Base-by-base conservation (phyloP, 2,113 vertebrate genomes). In the Triplophysa tibetana region DNA sequence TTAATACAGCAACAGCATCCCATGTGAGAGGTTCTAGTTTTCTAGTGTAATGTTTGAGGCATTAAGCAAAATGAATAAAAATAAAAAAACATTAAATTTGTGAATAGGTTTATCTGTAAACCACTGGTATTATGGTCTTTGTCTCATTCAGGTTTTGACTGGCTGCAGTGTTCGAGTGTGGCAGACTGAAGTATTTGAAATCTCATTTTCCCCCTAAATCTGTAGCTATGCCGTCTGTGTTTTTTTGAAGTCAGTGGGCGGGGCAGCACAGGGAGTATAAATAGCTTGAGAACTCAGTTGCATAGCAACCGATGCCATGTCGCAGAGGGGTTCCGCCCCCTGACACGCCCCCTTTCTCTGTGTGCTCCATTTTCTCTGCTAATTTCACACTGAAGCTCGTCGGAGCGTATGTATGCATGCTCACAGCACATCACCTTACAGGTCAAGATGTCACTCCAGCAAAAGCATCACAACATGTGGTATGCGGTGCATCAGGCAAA, bases 301-400 rank as follows among this genome's bases (percentile, higher is more conserved):
- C 93, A 89, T 92, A 91, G 93, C 93, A 93, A 94, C 93, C 84
- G 90, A 93, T 93, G 92, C 92, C 91, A 93, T 91, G 91, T 90
- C 89, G 87, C 88, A 62, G 91, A 91, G 91, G 89, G 89, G 90
- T 90, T 91, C 90, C 91, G 86, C 91, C 92, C 82, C 89, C 87
- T 67, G 79, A 90, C 93, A 93, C 92, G 92, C 93, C 93, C 90
- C 91, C 81, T 83, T 92, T 91, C 92, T 91, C 91, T 86, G 88
- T 85, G 87, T 85, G 86, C 89, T 93, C 88, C 87, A 89, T 87
- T 91, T 89, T 89, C 88, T 62, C 89, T 89, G 89, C 86, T 84
- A 88, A 77, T 76, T 77, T 73, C 80, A 68, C 77, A 79, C 85
- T 82, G 86, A 87, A 87, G 89, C 66, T 63, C 80, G 86, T 85